Base-by-base conservation (phyloP, 2,888 invertebrate genomes). In the Ferrisia virgata region DNA sequence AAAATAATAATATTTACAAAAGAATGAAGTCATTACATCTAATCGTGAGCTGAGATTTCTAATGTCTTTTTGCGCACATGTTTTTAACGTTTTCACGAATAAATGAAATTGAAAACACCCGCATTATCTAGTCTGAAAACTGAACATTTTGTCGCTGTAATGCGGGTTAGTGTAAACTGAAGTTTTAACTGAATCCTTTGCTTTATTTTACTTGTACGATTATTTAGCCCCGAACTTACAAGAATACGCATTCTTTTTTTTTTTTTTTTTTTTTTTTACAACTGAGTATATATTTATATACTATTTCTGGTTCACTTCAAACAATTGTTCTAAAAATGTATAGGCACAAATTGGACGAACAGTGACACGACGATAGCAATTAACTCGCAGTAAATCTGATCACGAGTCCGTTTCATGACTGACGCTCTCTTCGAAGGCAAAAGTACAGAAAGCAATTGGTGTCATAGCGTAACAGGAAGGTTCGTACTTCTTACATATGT, bases 121-220 rank as follows among this genome's bases (percentile, higher is more conserved):
- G 80, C 80, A 80, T 80, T 80, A 80, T 47, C 80, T 33, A 33
- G 80, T 53, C 47, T 47, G 43, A 80, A 43, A 43, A 53, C 53
- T 43, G 39, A 43, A 39, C 39, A 43, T 33, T 80, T 80, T 53
- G 47, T 47, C 80, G 47, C 22, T 33, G 28, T 80, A 80, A 80
- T 80, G 80, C 80, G 80, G 80, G 80, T 80, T 43, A 76, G 80
- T 80, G 53, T 80, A 80, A 80, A 80, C 53, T 80, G 40, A 80
- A 80, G 80, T 80, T 80, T 53, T 80, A 80, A 43, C 28, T 47
- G 31, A 80, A 80, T 53, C 31, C 53, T 43, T 80, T 80, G 47
- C 53, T 80, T 80, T 79, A 79, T 79, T 80, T 80, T 43, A 80
- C 47, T 47, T 33, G 53, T 53, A 31, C 53, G 80, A 31, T 80